Conservation (phyloP, 2,797 vertebrate species). For the Pelobates cultripes region DNA sequence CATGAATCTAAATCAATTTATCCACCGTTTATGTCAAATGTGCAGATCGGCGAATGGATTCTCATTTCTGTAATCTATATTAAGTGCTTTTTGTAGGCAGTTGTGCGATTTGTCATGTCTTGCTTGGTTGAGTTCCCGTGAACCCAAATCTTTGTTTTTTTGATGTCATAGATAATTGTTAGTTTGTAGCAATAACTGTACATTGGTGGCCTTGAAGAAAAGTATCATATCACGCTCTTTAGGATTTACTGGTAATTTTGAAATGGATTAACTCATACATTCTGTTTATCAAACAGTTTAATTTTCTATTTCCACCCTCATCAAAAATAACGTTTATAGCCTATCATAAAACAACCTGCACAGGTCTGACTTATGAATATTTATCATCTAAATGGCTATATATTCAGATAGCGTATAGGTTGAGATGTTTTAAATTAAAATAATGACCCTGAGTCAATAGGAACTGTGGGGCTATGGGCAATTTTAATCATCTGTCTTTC, state of each 20-base stretch:
- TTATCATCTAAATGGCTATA: background rate
- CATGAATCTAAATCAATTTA: constrained; percentile 38
- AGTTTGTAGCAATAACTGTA: constrained; percentile 16
- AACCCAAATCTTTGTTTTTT: too few relatives aligned
- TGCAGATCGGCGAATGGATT: constrained; percentile 3
- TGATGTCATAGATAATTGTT: constrained; percentile 35
- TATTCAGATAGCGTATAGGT: background rate
- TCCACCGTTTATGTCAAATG: constrained; percentile 7
- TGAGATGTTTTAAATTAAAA: background rate
- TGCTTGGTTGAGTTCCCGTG: background rate
- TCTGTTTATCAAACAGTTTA: background rate
- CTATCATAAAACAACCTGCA: too few relatives aligned
- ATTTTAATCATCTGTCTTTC: too few relatives aligned
- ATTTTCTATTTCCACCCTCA: background rate
- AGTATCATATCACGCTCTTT: too few relatives aligned
- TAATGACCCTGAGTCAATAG: background rate
- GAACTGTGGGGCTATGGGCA: background rate
- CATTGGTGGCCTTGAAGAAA: background rate
- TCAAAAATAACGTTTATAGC: background rate
- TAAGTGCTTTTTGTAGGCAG: constrained; percentile 6
- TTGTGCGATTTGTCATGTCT: background rate
- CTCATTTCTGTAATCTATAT: constrained; percentile 34
- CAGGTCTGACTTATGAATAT: background rate
- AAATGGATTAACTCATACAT: too few relatives aligned
- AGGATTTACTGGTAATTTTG: too few relatives aligned